A percentile compares a stretch with the other conserved stretches of the same genome.
Conservation (phyloP, 2,888 invertebrate species). For the Cetonia aurata region DNA sequence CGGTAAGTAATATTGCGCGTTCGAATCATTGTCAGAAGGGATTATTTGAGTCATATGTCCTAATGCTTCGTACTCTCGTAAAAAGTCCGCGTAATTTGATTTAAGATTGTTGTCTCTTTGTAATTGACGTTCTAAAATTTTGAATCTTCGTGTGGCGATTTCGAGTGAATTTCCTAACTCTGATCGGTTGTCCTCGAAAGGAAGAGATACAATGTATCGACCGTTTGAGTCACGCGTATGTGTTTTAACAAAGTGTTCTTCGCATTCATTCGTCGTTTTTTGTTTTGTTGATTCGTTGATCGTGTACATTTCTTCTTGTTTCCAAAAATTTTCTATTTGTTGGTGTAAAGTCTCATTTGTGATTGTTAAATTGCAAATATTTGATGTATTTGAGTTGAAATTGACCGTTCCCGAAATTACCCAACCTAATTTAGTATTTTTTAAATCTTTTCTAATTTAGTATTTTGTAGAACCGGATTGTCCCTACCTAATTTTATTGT, state of each 20-base stretch:
- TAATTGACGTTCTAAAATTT: constrained; percentile 49
- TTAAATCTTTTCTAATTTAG: too few relatives aligned
- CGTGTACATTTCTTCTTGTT: constrained; percentile 50
- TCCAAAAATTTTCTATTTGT: constrained; percentile 51
- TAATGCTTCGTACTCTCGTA: constrained; percentile 50
- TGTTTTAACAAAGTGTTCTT: constrained; percentile 48
- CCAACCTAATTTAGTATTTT: too few relatives aligned
- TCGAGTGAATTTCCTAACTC: constrained; percentile 50
- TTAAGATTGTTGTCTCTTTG: constrained; percentile 33
- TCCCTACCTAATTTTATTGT: constrained; percentile 27
- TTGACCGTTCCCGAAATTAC: constrained; percentile 46
- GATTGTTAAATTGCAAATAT: not conserved
- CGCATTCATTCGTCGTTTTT: constrained; percentile 51
- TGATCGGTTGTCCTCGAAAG: constrained; percentile 32
- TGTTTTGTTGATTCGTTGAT: constrained; percentile 24
- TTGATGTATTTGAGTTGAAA: not conserved
- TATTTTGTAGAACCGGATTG: constrained; percentile 43
- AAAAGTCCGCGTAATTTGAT: constrained; percentile 48
- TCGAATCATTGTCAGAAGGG: too few relatives aligned
- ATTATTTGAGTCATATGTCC: constrained; percentile 52
- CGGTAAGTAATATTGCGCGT: too few relatives aligned
- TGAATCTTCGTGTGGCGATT: constrained; percentile 49
- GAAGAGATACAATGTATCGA: constrained; percentile 48
- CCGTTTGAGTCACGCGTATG: constrained; percentile 46
- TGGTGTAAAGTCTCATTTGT: not conserved